phyloP scores from a whole-genome alignment of 1,140 invertebrate genomes.

The Sarcophaga bullata region DNA sequence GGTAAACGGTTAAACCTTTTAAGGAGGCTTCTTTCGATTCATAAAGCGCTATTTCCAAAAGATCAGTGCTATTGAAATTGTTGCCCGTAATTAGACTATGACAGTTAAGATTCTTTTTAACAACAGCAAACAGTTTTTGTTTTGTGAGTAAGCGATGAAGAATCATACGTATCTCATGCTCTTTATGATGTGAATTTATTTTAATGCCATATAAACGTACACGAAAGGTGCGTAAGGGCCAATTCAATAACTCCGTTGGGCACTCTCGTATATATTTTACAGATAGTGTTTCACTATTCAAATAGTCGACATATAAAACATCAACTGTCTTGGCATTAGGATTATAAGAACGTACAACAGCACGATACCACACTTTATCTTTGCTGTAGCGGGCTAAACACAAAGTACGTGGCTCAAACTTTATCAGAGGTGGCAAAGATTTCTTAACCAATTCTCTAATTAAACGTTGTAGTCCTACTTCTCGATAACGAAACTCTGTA shows the following conservation, averaged over 20 bases:
- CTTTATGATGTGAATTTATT: slow-evolving; percentile 33
- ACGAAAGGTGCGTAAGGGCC: slow-evolving; percentile 53
- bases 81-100: background rate
- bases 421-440: slow-evolving; percentile 42
- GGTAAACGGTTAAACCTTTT: background rate
- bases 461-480: slow-evolving; percentile 48
- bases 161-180: slow-evolving; percentile 35
- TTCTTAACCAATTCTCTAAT: slow-evolving; percentile 49
- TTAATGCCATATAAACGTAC: slow-evolving; percentile 52
- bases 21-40: background rate
- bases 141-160: slow-evolving; percentile 36
- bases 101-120: slow-evolving; percentile 13
- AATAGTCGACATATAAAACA: slow-evolving; percentile 58
- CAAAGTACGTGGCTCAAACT: slow-evolving; percentile 44
- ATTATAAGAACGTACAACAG: slow-evolving; percentile 52
- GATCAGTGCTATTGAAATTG: background rate
- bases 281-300: slow-evolving; percentile 51
- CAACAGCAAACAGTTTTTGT: slow-evolving; percentile 29
- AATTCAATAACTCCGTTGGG: slow-evolving; percentile 52
- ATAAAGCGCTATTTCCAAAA: slow-evolving; percentile 40
- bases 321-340: slow-evolving; percentile 45
- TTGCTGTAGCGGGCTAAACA: slow-evolving; percentile 53
- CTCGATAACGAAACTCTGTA: slow-evolving; percentile 53
- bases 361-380: slow-evolving; percentile 61
- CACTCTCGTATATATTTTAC: slow-evolving; percentile 49